phyloP scores from a whole-genome alignment of 2,888 invertebrate genomes.

The Emesis furor region DNA sequence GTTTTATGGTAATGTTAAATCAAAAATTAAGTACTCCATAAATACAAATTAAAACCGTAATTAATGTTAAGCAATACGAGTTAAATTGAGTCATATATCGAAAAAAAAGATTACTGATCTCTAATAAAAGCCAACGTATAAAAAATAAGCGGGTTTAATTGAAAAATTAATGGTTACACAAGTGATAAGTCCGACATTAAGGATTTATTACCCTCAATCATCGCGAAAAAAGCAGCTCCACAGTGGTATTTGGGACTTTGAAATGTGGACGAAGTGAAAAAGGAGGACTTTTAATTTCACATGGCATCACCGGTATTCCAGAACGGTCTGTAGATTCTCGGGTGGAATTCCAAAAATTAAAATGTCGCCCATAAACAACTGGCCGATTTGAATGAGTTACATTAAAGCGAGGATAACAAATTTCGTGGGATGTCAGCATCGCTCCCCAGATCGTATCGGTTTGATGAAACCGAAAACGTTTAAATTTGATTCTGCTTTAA shows the following conservation, averaged over 20 bases:
- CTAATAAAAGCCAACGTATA: too few relatives aligned
- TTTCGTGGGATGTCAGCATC: constrained; percentile 84
- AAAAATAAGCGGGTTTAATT: constrained; percentile 33
- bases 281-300: constrained; percentile 89
- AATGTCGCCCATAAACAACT: constrained; percentile 91
- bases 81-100: too few relatives aligned
- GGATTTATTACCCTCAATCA: constrained; percentile 89
- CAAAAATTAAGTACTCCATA: too few relatives aligned
- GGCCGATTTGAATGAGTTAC: constrained; percentile 90
- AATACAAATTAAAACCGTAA: too few relatives aligned
- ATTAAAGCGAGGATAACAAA: constrained; percentile 87
- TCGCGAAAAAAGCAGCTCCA: constrained; percentile 86
- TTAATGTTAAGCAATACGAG: too few relatives aligned
- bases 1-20: too few relatives aligned
- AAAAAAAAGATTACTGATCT: too few relatives aligned
- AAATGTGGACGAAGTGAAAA: constrained; percentile 87
- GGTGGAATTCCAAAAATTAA: constrained; percentile 90
- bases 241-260: constrained; percentile 86
- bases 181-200: constrained; percentile 84
- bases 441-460: constrained; percentile 77
- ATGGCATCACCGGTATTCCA: constrained; percentile 87
- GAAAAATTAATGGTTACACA: background rate
- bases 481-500: background rate
- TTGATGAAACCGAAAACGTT: constrained; percentile 18
- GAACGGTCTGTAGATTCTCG: constrained; percentile 78